These are phyloP conservation scores for Lordiphosa mommai DNA, from an alignment of 1,140 invertebrate genomes.

Conservation along the genomic window DNA sequence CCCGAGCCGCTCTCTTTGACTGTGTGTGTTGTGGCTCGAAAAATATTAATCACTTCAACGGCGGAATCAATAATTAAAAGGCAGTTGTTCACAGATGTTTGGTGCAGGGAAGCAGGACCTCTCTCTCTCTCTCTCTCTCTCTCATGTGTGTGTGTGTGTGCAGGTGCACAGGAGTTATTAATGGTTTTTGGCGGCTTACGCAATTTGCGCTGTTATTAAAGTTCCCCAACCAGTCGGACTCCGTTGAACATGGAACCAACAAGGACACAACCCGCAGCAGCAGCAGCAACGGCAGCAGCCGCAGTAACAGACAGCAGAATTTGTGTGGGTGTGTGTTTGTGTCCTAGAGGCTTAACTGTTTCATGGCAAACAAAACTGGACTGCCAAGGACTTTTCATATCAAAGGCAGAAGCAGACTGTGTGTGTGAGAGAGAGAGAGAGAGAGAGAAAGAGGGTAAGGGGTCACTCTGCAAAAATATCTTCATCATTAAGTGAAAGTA, in stretches of 20 bases:
- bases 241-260: slow-evolving; percentile 7
- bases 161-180: slow-evolving; percentile 69
- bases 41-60: slow-evolving; percentile 68
- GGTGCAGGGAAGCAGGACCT: background rate
- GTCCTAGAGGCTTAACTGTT: slow-evolving; percentile 37
- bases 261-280: slow-evolving; percentile 6
- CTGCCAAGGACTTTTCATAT: slow-evolving; percentile 9
- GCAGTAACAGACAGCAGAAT: background rate
- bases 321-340: slow-evolving; percentile 7
- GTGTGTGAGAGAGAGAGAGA: background rate
- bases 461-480: no score
- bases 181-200: slow-evolving; percentile 66
- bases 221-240: slow-evolving; percentile 28
- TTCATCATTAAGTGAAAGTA: no score
- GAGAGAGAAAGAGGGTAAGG: no score
- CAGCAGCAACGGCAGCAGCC: background rate
- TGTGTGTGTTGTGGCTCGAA: slow-evolving; percentile 6
- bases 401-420: background rate
- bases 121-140: background rate
- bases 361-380: slow-evolving; percentile 6
- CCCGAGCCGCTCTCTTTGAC: background rate
- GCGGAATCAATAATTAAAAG: slow-evolving; percentile 71
- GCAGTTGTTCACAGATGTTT: slow-evolving; percentile 23
- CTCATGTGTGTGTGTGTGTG: slow-evolving; percentile 11
- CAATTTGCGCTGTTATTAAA: slow-evolving; percentile 64